Base-by-base conservation (phyloP, 1,140 invertebrate species). In the Anadara kagoshimensis region DNA sequence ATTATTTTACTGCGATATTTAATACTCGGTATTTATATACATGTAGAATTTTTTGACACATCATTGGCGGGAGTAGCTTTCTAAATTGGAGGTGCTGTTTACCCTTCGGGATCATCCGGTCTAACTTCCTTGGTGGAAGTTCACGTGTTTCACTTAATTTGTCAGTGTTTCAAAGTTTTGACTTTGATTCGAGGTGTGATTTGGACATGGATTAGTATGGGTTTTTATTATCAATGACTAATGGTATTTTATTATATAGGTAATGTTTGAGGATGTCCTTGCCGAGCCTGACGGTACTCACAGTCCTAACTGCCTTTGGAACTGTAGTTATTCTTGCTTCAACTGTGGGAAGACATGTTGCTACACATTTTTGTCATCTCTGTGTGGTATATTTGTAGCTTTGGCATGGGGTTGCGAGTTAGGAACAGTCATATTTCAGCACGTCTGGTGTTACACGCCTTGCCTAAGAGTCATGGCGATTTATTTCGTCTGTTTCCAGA, bases 271-370 rank as follows among this genome's bases (percentile, higher is more conserved):
- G 74, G 94, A 95, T 76, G 92, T 95, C 44, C 92, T 95, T 47
- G 94, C 93, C 0, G 94, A 95, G 87, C 94, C 94, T 10, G 92
- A 94, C 67, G 92, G 92, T 5, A 92, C 93, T 4, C 89, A 93
- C 43, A 94, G 93, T 75, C 92, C 93, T 1, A 92, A 94, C 84
- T 94, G 93, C 84, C 93, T 93, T 43, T 95, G 94, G 94, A 90
- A 91, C 26, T 86, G 93, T 11, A 93, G 93, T 73, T 90, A 91
- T 75, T 88, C 91, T 44, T 94, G 94, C 80, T 95, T 94, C 87
- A 90, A 90, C 29, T 87, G 92, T 44, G 92, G 93, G 1, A 92
- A 92, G 62, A 91, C 92, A 79, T 92, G 91, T 79, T 94, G 94
- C 83, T 95, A 95, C 90, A 91, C 92, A 1, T 82, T 93, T 36